These are phyloP conservation scores for Drosophila mayaguana DNA, from an alignment of 2,888 invertebrate species.

Conservation along the genomic window DNA sequence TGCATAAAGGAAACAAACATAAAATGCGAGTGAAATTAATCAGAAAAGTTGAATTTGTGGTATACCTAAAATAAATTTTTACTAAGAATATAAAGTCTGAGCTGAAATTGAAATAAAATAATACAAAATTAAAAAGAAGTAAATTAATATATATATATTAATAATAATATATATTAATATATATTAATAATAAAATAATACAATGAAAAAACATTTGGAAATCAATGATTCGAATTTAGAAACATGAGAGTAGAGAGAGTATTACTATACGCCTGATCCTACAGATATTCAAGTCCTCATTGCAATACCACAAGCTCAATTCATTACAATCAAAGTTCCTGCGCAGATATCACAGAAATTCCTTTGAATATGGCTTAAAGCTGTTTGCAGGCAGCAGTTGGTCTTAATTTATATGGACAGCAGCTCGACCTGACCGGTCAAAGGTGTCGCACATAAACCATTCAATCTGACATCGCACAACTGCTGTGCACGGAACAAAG, in stretches of 20 bases:
- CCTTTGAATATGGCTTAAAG: conserved; percentile 47
- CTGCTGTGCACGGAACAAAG: conserved; percentile 41
- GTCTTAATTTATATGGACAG: conserved; percentile 76
- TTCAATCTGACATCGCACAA: conserved; percentile 75
- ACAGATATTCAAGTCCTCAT: neutral
- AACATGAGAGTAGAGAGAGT: neutral
- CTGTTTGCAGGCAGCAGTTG: conserved; percentile 23
- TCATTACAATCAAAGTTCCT: neutral
- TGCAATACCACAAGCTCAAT: neutral
- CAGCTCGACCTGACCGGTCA: conserved; percentile 69
- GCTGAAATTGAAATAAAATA: too few species aligned
- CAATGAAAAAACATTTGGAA: neutral
- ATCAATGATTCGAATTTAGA: neutral
- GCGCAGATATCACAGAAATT: neutral
- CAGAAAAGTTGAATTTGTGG: neutral
- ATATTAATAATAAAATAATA: too few species aligned
- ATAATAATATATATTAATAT: too few species aligned
- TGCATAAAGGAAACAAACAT: conserved; percentile 6
- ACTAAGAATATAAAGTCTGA: too few species aligned
- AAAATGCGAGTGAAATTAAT: conserved; percentile 23
- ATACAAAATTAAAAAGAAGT: too few species aligned
- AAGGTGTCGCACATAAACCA: conserved; percentile 78
- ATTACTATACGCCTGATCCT: neutral
- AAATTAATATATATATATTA: too few species aligned
- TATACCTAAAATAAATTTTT: neutral